Conservation (phyloP, 2,113 vertebrate species). For the Caracal caracal region DNA sequence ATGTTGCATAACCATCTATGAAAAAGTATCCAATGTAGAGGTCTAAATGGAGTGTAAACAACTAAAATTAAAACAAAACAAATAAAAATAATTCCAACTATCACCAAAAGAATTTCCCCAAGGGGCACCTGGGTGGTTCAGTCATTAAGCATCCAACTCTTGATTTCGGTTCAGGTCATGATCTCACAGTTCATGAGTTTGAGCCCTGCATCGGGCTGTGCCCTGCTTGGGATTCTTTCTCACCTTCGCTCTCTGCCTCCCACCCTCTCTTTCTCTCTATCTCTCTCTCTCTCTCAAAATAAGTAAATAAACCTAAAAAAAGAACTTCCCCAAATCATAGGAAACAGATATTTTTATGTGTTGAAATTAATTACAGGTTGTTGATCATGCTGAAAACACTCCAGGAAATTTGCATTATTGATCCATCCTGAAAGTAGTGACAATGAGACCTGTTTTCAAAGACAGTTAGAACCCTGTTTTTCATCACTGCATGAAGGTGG, state of each 20-base stretch:
- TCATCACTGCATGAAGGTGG: neutral
- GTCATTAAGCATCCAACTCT: no score
- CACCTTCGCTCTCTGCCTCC: no score
- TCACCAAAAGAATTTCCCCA: neutral
- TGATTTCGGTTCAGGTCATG: no score
- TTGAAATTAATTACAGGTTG: neutral
- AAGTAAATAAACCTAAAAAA: no score
- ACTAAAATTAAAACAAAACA: neutral
- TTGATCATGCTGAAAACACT: neutral
- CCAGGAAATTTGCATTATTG: neutral
- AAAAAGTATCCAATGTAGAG: neutral
- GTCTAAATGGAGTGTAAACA: neutral
- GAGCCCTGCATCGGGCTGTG: no score
- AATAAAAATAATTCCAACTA: neutral
- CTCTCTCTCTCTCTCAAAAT: no score
- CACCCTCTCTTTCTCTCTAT: no score
- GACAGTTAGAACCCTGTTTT: neutral
- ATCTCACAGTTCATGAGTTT: no score
- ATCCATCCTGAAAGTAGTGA: neutral
- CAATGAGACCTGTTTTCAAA: neutral
- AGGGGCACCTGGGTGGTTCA: neutral
- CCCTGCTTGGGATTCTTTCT: no score
- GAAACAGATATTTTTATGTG: neutral
- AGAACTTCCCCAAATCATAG: neutral
- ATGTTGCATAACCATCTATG: neutral